Conservation (phyloP, 1,140 invertebrate genomes). For the Bombus superbus region DNA sequence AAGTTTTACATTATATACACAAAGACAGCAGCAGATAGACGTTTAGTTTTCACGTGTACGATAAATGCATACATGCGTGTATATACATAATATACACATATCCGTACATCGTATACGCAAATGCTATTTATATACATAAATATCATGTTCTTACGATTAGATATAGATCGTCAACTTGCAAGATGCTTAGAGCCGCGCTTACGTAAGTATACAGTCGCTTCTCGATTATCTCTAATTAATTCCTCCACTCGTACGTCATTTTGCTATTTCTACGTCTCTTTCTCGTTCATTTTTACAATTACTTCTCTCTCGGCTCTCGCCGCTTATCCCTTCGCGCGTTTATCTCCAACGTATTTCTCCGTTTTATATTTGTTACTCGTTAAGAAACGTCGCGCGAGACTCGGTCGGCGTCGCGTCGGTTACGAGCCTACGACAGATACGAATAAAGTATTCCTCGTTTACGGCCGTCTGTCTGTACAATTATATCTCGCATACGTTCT, state of each 20-base stretch:
- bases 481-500: constrained; percentile 43
- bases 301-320: not conserved
- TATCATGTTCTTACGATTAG: constrained; percentile 28
- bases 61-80: not conserved
- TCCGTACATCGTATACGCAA: not conserved
- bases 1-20: constrained; percentile 50
- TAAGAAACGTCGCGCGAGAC: constrained; percentile 5
- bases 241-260: constrained; percentile 12
- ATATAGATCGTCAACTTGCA: constrained; percentile 24
- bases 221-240: not conserved
- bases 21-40: constrained; percentile 57
- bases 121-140: constrained; percentile 46
- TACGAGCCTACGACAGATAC: constrained; percentile 53
- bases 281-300: not conserved
- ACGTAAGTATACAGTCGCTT: constrained; percentile 38
- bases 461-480: constrained; percentile 42
- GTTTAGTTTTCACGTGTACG: constrained; percentile 32
- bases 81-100: not conserved
- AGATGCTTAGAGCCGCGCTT: constrained; percentile 33
- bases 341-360: not conserved
- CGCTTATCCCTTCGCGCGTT: no score
- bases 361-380: not conserved
- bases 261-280: not conserved
- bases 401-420: constrained; percentile 7
- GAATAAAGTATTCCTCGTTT: constrained; percentile 44